Percentiles rank a stretch among this genome's conserved stretches.
Conservation (phyloP, 2,113 vertebrate genomes). For the Gnathonemus echidnorhynchus region DNA sequence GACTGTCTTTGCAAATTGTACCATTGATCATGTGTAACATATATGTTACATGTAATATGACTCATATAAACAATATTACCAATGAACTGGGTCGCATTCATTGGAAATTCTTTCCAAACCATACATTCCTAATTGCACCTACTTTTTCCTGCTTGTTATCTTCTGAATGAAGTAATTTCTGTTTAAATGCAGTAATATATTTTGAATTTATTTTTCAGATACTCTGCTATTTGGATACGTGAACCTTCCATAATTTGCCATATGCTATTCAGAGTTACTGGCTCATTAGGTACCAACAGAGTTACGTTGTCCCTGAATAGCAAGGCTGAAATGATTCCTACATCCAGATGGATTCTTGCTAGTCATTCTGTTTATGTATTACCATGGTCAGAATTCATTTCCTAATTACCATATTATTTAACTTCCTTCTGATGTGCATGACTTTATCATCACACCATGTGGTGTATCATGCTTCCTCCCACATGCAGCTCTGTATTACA, state of each 20-base stretch:
- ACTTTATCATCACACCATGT: background rate
- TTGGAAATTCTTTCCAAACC: background rate
- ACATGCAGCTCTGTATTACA: slow-evolving; percentile 3
- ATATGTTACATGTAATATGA: background rate
- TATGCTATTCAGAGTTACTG: slow-evolving; percentile 49
- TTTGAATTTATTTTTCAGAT: slow-evolving; percentile 30
- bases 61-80: background rate
- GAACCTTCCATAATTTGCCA: slow-evolving; percentile 46
- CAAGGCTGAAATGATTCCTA: slow-evolving; percentile 35
- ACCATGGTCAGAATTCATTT: slow-evolving; percentile 23
- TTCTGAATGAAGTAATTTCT: background rate
- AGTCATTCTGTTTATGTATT: slow-evolving; percentile 12
- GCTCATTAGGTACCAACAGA: slow-evolving; percentile 52
- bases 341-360: slow-evolving; percentile 39
- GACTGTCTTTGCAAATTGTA: background rate
- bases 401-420: slow-evolving; percentile 20
- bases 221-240: slow-evolving; percentile 43
- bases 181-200: background rate
- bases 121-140: background rate
- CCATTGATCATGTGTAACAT: background rate
- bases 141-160: background rate
- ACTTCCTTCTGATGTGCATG: slow-evolving; percentile 1
- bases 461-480: background rate
- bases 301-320: slow-evolving; percentile 40
- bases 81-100: background rate